Evolutionary conservation across 2,888 invertebrate species (phyloP), one percentile per base, ranked within the genome.

Genomic region (Ashinkailepas kermadecensis): DNA sequence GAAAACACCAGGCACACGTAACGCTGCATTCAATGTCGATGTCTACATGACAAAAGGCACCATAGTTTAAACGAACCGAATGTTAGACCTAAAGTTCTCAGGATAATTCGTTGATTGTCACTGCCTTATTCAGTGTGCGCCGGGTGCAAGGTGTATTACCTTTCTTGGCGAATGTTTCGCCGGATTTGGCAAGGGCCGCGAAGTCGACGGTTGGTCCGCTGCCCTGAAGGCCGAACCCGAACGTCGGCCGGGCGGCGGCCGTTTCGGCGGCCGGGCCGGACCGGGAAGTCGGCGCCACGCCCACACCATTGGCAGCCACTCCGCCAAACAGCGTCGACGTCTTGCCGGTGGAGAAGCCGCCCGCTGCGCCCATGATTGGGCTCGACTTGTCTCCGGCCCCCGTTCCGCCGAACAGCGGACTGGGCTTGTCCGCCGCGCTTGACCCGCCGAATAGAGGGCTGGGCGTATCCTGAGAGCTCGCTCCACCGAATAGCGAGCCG

Each of bases 101-200:
- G 39, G 39, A 39, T 39, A 39, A 39, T 39, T 39, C 39, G 39
- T 39, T 39, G 39, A 39, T 39, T 39, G 39, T 39, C 39, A 39
- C 39, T 39, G 4, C 39, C 39, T 39, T 39, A 39, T 39, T 39
- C 39, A 39, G 39, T 39, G 39, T 39, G 39, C 39, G 39, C 39
- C 1, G 39, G 39, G 4, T 39, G 39, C 4, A 1, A 39, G 39
- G 39, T 39, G 39, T 3, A 39, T 74, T 56, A 81, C 74, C 57
- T 64, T 74, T 79, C 13, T 79, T 39, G 54, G 39, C 74, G 57
- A 79, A 59, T n/a, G 74, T 79, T 54, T 78, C n/a, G 12, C 39
- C 74, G 54, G 11, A 23, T 1, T 39, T 18, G 54, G 74, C 74
- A 10, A 74, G 6, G 0, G 39, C 4, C 54, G 54, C 54, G 18